These are phyloP conservation scores for Punctoribates punctum DNA, from an alignment of 2,888 invertebrate genomes.

Conservation along the genomic window DNA sequence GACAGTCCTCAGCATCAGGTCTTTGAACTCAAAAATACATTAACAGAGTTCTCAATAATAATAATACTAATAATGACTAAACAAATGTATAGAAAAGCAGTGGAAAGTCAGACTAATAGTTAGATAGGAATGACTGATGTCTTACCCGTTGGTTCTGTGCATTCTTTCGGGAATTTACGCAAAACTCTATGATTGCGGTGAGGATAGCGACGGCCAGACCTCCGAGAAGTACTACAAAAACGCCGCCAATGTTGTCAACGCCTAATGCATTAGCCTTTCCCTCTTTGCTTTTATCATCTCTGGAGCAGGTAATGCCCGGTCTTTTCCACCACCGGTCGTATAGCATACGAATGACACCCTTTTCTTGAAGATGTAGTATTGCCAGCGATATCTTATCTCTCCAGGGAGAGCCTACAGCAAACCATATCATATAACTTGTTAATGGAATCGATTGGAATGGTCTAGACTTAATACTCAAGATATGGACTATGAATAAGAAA, in stretches of 20 bases:
- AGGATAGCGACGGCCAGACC: constrained; percentile 85
- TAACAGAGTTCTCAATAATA: background rate
- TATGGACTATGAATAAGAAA: too few species aligned
- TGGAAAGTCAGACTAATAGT: background rate
- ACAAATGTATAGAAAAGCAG: background rate
- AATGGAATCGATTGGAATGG: too few species aligned
- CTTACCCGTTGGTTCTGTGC: constrained; percentile 58
- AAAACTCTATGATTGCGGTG: constrained; percentile 88
- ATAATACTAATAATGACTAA: background rate
- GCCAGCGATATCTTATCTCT: constrained; percentile 91
- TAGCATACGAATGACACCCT: constrained; percentile 79
- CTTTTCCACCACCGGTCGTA: constrained; percentile 99
- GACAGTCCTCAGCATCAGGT: background rate
- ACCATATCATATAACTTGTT: background rate
- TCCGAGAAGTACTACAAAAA: constrained; percentile 91
- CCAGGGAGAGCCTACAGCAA: constrained; percentile 70
- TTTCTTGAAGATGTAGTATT: constrained; percentile 89
- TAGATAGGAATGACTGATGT: background rate
- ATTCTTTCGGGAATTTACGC: constrained; percentile 87
- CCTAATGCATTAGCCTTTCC: constrained; percentile 92
- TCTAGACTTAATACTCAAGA: too few species aligned
- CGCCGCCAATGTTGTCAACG: constrained; percentile 80
- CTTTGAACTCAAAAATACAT: constrained; percentile 3
- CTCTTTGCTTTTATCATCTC: constrained; percentile 78
- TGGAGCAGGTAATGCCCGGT: constrained; percentile 81